Evolutionary conservation across 64 coral and sea anemone species (phyloP), one percentile per base, ranked within the genome.

Genomic region (Actinia equina): DNA sequence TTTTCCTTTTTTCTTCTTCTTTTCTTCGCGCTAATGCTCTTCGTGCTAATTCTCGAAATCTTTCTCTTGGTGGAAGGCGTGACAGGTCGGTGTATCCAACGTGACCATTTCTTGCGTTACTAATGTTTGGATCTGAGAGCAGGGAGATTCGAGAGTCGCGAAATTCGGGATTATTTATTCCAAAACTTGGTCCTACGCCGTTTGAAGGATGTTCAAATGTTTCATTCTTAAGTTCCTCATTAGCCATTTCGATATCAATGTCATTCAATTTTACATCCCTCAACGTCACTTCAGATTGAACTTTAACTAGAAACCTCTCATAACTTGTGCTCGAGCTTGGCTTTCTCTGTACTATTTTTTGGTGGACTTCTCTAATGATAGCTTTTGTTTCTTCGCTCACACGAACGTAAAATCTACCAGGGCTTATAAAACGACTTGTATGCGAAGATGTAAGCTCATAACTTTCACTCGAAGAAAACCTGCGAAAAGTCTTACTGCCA

Each of bases 351-450:
- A 23, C 9, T 52, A 82, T 82, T 49, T 51, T 82, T 10, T 82
- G 44, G 44, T 82, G 80, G 9, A 85, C 55, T 61, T 85, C 55
- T 37, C 58, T 85, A 30, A 85, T 56, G 5, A n/a, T 81, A 52
- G 43, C 49, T 25, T 81, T 81, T 0, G 78, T 59, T 65, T 91
- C 83, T 67, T 91, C 77, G 37, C 61, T 80, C 2, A 91, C 52
- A 57, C 51, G 89, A 61, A 91, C 89, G 30, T 91, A 86, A 79
- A 91, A 91, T 27, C 89, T 65, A 15, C 65, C 89, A 53, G 89
- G 89, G 51, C 85, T 91, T 30, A 91, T 63, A 7, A 61, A 91
- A 25, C 56, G 67, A 44, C 83, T 85, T 59, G 9, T 83, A 55
- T 3, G 88, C 23, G 49, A 82, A 0, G 57, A 22, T 49, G 78